Percentiles rank a stretch among this genome's conserved stretches.
phyloP scores from a whole-genome alignment of 1,140 invertebrate genomes.

The Caenorhabditis briggsae region DNA sequence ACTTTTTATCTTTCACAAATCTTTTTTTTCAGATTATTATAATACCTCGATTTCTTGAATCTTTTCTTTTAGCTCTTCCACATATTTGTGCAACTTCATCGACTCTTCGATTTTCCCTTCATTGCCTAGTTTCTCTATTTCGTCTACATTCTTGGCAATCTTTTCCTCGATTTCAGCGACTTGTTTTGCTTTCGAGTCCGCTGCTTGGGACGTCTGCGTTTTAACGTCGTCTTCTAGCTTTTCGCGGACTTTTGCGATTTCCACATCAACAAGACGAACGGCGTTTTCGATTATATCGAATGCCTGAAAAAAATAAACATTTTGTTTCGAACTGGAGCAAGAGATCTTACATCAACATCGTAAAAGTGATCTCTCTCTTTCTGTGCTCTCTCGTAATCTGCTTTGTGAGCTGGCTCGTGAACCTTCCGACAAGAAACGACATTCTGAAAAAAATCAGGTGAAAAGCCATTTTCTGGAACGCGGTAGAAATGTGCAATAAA shows the following conservation, averaged over 20 bases:
- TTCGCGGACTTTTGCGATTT: constrained; percentile 72
- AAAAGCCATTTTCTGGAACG: not conserved
- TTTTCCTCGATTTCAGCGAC: constrained; percentile 76
- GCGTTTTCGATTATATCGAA: constrained; percentile 75
- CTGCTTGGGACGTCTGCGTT: constrained; percentile 60
- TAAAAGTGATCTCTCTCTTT: constrained; percentile 76
- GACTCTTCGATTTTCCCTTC: constrained; percentile 76
- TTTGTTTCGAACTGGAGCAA: not conserved
- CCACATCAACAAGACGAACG: constrained; percentile 70
- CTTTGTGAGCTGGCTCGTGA: constrained; percentile 77
- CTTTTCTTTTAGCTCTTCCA: constrained; percentile 70
- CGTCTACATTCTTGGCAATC: constrained; percentile 64
- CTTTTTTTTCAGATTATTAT: too few species aligned
- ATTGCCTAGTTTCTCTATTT: constrained; percentile 75
- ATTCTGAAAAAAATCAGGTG: constrained; percentile 32
- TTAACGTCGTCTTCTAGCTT: constrained; percentile 75
- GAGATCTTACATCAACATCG: constrained; percentile 72
- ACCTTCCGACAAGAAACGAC: constrained; percentile 74
- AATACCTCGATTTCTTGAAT: constrained; percentile 64
- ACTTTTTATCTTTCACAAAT: too few species aligned
- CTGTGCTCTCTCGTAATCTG: constrained; percentile 73
- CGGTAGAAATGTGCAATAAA: constrained; percentile 4
- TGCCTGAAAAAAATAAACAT: constrained; percentile 68
- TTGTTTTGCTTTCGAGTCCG: constrained; percentile 68
- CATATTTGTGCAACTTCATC: constrained; percentile 70